Evolutionary conservation across 2,888 invertebrate genomes (phyloP), one percentile per base, ranked within the genome.

Genomic region (Nomada fucata): DNA sequence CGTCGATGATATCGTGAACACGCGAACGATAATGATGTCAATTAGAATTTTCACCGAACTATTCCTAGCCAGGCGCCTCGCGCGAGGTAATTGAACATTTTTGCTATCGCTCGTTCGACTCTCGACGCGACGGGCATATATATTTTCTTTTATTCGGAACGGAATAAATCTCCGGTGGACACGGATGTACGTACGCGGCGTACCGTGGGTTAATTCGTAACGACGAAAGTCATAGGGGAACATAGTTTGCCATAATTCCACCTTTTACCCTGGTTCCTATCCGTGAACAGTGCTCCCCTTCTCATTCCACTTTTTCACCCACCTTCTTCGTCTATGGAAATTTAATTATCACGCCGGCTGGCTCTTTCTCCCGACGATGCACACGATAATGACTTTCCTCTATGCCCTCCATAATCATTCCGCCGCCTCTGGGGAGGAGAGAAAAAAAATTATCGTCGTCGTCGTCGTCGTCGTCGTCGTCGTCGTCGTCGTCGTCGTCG

Each of bases 311-410:
- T 65, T 72, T 53, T 76, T 72, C 77, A 73, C 61, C 75, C 61
- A 67, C 71, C 73, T 87, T 83, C 84, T 88, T 87, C 87, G 80
- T 84, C 86, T 88, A 83, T 90, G 88, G 86, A 91, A 91, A 92
- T 91, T 91, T 90, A 91, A 91, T 92, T 92, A 91, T 90, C 90
- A 84, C 89, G 83, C 84, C 84, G 86, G 77, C 84, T 75, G 77
- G 61, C 72, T 71, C 73, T 73, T 67, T 77, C 82, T 79, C 82
- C 59, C 80, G 67, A 50, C 84, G 82, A 79, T 79, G 83, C 86
- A 79, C 79, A 68, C 81, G 87, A 67, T 86, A 87, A 87, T 86
- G 87, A 86, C 79, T 86, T 87, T 79, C 79, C 82, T 70, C 82
- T 63, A 71, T 77, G 72, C 63, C 59, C 75, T 80, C 57, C 77